Evolutionary conservation across 2,797 vertebrate species (phyloP).

Genomic region (Semaprochilodus insignis): DNA sequence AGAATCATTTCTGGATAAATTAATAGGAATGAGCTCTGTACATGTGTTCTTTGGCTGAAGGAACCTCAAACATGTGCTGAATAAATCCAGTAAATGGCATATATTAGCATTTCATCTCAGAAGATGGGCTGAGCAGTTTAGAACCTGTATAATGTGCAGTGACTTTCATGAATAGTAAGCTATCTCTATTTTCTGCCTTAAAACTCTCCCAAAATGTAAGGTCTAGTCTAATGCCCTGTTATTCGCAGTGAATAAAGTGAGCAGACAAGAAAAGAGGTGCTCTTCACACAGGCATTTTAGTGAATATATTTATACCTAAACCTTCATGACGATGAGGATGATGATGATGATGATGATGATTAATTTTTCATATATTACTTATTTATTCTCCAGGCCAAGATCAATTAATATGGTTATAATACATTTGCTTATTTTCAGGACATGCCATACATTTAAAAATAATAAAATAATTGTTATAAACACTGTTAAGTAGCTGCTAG

Average conservation of each 20-base stretch:
- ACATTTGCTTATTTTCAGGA: too few relatives aligned
- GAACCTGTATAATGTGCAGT: not conserved
- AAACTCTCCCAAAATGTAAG: not conserved
- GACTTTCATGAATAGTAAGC: not conserved
- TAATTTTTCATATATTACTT: too few relatives aligned
- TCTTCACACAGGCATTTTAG: too few relatives aligned
- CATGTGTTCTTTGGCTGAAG: conserved; percentile 40
- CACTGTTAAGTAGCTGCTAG: too few relatives aligned
- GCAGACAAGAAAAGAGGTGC: not conserved
- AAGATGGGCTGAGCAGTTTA: not conserved
- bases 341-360: too few relatives aligned
- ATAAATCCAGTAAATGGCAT: conserved; percentile 58
- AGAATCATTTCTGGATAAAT: conserved; percentile 61
- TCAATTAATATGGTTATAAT: too few relatives aligned
- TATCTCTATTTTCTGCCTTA: not conserved
- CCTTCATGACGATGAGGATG: too few relatives aligned
- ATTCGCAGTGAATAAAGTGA: not conserved
- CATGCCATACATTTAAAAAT: too few relatives aligned
- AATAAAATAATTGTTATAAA: too few relatives aligned
- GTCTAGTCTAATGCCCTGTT: not conserved
- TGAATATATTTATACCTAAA: too few relatives aligned
- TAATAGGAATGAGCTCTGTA: conserved; percentile 68
- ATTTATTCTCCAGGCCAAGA: too few relatives aligned
- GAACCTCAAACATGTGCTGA: conserved; percentile 48
- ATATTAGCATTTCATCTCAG: conserved; percentile 52